Conservation (phyloP, 2,888 invertebrate genomes). For the Amiota mariae region DNA sequence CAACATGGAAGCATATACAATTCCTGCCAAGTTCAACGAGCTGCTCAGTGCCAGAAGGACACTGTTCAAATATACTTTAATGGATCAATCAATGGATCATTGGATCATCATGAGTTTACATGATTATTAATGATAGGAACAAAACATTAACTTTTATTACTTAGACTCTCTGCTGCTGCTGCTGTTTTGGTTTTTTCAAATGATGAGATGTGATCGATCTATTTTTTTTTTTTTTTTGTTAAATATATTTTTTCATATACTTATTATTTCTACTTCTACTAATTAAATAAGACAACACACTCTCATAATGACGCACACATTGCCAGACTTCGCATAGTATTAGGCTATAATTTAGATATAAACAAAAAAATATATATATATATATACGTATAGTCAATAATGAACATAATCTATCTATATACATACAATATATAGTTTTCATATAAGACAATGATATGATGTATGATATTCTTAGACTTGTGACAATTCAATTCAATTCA, state of each 20-base stretch:
- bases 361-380: not conserved
- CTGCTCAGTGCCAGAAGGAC: constrained; percentile 62
- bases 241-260: not conserved
- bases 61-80: constrained; percentile 69
- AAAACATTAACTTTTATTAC: not conserved
- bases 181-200: not conserved
- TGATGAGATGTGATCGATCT: constrained; percentile 41
- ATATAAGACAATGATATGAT: too few relatives aligned
- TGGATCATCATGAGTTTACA: not conserved
- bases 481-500: too few relatives aligned
- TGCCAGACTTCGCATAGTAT: constrained; percentile 19
- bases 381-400: too few relatives aligned
- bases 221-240: not conserved
- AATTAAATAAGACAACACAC: not conserved
- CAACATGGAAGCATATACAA: constrained; percentile 72
- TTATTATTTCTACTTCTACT: not conserved
- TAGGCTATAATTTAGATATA: not conserved
- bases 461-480: too few relatives aligned
- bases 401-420: too few relatives aligned
- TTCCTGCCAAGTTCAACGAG: constrained; percentile 68
- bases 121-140: not conserved
- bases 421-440: not conserved
- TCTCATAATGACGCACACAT: not conserved
- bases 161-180: not conserved
- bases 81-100: not conserved